A percentile compares a stretch with the other conserved stretches of the same genome.
phyloP scores from a whole-genome alignment of 2,797 vertebrate species.

The Gorsachius magnificus region DNA sequence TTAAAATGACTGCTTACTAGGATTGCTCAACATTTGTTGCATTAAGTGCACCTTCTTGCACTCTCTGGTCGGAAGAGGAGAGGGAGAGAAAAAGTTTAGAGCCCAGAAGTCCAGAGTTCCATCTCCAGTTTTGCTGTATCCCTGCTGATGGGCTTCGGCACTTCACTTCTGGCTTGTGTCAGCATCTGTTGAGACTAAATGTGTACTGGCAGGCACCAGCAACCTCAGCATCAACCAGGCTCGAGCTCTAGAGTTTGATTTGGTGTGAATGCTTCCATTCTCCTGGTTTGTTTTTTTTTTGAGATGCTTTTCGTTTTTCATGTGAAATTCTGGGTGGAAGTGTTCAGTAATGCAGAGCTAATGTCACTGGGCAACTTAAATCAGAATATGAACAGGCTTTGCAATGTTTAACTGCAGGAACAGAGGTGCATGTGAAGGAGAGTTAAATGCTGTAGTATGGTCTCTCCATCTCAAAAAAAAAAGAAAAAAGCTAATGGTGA shows the following conservation, averaged over 20 bases:
- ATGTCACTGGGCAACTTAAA: background rate
- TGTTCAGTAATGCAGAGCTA: background rate
- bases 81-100: background rate
- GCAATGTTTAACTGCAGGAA: background rate
- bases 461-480: background rate
- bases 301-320: background rate
- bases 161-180: background rate
- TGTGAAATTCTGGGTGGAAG: background rate
- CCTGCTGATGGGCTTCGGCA: background rate
- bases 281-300: background rate
- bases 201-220: rapidly evolving
- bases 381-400: background rate
- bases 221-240: background rate
- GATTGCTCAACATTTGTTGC: background rate
- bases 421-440: background rate
- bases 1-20: background rate
- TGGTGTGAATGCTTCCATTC: rapidly evolving
- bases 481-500: background rate
- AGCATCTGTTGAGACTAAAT: background rate
- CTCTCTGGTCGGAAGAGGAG: background rate
- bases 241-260: background rate
- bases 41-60: background rate
- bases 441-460: background rate
- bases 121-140: background rate
- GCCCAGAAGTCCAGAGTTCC: background rate